phyloP scores from a whole-genome alignment of 2,113 vertebrate genomes.

The Podiceps cristatus region DNA sequence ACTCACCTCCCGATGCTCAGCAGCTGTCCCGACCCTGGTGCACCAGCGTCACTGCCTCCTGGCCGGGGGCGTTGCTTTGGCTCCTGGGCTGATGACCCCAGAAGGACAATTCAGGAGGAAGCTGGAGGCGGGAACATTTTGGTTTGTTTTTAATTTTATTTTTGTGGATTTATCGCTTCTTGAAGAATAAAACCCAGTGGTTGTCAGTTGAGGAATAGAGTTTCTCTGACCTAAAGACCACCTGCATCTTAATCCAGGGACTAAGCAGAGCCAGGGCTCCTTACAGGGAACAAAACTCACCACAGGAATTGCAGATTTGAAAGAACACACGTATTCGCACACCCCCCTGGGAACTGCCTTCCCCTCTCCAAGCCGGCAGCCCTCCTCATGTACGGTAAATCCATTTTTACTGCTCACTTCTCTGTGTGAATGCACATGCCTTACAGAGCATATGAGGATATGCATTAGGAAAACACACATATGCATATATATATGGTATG shows the following conservation, averaged over 20 bases:
- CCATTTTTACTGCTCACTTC: background rate
- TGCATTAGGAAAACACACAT: background rate
- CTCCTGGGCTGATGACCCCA: background rate
- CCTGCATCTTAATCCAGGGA: conserved; percentile 21
- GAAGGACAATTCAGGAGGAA: conserved; percentile 35
- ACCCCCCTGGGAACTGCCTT: background rate
- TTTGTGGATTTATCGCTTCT: conserved; percentile 34
- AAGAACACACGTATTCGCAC: background rate
- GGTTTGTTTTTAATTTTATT: background rate
- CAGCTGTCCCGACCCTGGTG: background rate
- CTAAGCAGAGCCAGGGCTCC: conserved; percentile 15
- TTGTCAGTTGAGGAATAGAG: background rate
- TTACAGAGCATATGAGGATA: background rate
- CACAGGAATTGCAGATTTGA: background rate
- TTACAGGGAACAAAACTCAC: background rate
- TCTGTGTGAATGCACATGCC: background rate
- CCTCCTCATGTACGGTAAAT: background rate
- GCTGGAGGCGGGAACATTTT: background rate
- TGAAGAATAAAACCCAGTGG: conserved; percentile 7
- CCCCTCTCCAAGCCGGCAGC: background rate
- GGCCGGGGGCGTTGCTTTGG: background rate
- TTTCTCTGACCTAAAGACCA: conserved; percentile 19
- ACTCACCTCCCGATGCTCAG: background rate
- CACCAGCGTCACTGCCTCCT: background rate
- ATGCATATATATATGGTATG: background rate